These are phyloP conservation scores for Aricia agestis DNA, from an alignment of 1,140 invertebrate species.

Conservation along the genomic window DNA sequence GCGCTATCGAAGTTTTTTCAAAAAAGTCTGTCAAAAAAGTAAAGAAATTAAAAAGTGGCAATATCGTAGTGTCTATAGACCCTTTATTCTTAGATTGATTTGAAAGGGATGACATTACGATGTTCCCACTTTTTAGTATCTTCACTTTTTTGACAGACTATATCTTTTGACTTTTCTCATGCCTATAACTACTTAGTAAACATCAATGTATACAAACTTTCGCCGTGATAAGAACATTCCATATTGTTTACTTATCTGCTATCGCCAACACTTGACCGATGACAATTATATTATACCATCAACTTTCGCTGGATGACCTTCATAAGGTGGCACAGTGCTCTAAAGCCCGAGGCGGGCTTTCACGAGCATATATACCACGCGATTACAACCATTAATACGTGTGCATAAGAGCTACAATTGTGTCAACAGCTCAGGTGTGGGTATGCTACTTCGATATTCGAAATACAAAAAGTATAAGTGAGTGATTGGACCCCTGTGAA, in stretches of 20 bases:
- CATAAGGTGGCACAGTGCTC: slow-evolving; percentile 41
- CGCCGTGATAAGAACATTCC: not conserved
- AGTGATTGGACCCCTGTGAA: not conserved
- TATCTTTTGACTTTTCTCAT: too few species aligned
- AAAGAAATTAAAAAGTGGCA: too few species aligned
- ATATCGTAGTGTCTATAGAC: too few species aligned
- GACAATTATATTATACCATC: slow-evolving; percentile 13
- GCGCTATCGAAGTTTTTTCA: too few species aligned
- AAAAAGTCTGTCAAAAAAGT: too few species aligned
- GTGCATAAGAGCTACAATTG: not conserved
- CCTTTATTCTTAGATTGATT: too few species aligned
- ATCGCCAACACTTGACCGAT: slow-evolving; percentile 42
- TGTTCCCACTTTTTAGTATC: too few species aligned
- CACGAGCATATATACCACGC: slow-evolving; percentile 8
- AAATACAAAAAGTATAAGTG: slow-evolving; percentile 10
- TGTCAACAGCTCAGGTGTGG: too few species aligned
- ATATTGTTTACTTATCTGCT: not conserved
- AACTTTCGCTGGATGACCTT: slow-evolving; percentile 55
- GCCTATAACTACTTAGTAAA: not conserved
- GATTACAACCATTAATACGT: not conserved
- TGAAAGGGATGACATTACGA: too few species aligned
- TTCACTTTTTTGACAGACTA: too few species aligned
- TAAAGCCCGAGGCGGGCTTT: slow-evolving; percentile 43
- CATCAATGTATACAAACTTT: not conserved
- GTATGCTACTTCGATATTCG: not conserved